Conservation (phyloP, 2,888 invertebrate species). For the Pachymerium ferrugineum region DNA sequence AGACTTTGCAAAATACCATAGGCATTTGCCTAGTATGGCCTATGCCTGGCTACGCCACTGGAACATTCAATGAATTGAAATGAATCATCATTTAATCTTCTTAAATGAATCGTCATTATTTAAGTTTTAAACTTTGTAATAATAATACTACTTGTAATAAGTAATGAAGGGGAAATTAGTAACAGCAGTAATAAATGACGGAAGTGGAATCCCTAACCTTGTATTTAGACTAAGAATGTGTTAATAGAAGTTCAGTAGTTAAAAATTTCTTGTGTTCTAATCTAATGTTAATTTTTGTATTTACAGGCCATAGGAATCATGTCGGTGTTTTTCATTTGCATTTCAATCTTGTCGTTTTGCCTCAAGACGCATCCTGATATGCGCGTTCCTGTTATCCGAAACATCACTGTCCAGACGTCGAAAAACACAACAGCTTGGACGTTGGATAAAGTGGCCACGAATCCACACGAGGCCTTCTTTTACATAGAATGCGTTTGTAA, state of each 20-base stretch:
- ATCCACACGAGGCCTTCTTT: conserved; percentile 95
- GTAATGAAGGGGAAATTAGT: no score
- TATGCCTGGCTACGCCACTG: no score
- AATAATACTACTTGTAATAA: no score
- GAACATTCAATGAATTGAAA: no score
- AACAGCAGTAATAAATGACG: no score
- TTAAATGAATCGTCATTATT: no score
- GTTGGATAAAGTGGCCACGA: conserved; percentile 78
- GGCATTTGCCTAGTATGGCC: no score
- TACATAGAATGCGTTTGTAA: conserved; percentile 98
- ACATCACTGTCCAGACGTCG: conserved; percentile 70
- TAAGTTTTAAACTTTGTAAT: no score
- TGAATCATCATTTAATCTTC: no score
- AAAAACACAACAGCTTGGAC: conserved; percentile 72
- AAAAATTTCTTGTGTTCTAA: not conserved
- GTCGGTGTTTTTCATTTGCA: conserved; percentile 99
- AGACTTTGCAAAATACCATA: no score
- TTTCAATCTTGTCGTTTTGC: conserved; percentile 98
- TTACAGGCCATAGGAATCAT: conserved; percentile 93
- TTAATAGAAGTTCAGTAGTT: not conserved
- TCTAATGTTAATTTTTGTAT: not conserved
- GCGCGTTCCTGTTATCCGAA: conserved; percentile 75
- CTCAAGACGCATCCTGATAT: conserved; percentile 99
- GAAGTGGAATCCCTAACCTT: no score
- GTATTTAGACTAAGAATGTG: no score